Conservation (phyloP, 2,797 vertebrate genomes). For the Acropternis orthonyx region DNA sequence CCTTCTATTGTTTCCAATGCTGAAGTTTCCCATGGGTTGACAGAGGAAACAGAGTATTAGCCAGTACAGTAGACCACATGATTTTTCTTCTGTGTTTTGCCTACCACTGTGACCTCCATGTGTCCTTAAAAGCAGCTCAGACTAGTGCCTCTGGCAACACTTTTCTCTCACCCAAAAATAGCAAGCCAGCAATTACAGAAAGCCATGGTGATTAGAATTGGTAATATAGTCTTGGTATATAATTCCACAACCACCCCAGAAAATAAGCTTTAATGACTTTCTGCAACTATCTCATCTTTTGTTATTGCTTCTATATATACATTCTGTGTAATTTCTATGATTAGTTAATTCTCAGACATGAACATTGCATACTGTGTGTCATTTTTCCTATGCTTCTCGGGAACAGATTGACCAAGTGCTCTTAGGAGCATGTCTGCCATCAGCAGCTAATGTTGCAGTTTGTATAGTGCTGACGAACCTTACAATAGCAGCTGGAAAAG, state of each 20-base stretch:
- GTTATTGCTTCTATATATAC: background rate
- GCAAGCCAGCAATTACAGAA: background rate
- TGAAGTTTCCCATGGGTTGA: background rate
- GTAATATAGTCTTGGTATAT: background rate
- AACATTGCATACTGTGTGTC: background rate
- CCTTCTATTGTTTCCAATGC: background rate
- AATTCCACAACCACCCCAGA: background rate
- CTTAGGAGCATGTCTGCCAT: background rate
- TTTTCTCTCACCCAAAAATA: background rate
- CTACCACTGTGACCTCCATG: background rate
- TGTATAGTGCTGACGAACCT: accelerated
- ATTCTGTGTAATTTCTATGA: background rate
- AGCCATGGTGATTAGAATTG: background rate
- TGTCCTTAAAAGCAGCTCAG: background rate
- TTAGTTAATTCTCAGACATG: background rate
- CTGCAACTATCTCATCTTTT: background rate
- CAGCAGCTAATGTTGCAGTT: background rate
- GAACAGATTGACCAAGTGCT: background rate
- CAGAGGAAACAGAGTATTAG: background rate
- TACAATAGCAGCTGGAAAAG: background rate
- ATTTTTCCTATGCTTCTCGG: background rate
- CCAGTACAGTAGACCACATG: background rate
- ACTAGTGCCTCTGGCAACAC: background rate
- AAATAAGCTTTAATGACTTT: background rate
- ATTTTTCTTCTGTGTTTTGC: background rate